Base-by-base conservation (phyloP, 2,797 vertebrate genomes). In the Lepilemur septentrionalis region DNA sequence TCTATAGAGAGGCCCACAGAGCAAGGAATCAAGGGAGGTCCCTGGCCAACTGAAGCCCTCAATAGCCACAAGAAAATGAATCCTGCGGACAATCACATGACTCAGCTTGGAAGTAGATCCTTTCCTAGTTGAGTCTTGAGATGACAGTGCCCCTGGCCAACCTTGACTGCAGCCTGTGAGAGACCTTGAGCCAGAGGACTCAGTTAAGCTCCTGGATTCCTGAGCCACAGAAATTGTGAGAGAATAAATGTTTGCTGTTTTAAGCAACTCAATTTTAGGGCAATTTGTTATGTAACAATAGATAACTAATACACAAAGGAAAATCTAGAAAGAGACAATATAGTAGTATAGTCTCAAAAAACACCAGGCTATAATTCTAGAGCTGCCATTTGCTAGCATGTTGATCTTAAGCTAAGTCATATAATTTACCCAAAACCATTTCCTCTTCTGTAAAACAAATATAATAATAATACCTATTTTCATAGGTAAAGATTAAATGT, bases 251-350 rank as follows among this genome's bases (percentile, higher is more conserved):
- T 22, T 55, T 70, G 28, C 15, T 59, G 41, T 93, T 90, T 92
- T 67, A 91, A 94, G 48, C 32, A 35, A 84, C 46, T 65, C 63
- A 79, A n/a, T 63, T 85, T 85, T 94, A 89, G 15, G 46, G 41
- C 79, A 91, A 69, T 61, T 46, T 67, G 32, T 70, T 79, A 89
- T 23, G 22, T 12, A 94, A 86, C 14, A 83, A 89, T 7, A 75
- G n/a, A 50, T 43, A 96, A 93, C 70, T 87, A 91, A 83, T 18
- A 93, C 17, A 90, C 4, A 84, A 80, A 92, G 30, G 61, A 84
- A 93, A 84, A 93, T 57, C 41, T 75, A 90, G 38, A 93, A 81
- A 89, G 38, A 88, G 79, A 94, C 12, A 91, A 70, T 52, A 59
- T 9, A 63, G 11, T 17, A 70, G 12, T 18, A 61, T 4, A 70